A percentile compares a stretch with the other conserved stretches of the same genome.
These are phyloP conservation scores for Aurelia aurita DNA, from an alignment of 30 jellyfish, hydroid and myxozoan genomes.

Conservation along the genomic window DNA sequence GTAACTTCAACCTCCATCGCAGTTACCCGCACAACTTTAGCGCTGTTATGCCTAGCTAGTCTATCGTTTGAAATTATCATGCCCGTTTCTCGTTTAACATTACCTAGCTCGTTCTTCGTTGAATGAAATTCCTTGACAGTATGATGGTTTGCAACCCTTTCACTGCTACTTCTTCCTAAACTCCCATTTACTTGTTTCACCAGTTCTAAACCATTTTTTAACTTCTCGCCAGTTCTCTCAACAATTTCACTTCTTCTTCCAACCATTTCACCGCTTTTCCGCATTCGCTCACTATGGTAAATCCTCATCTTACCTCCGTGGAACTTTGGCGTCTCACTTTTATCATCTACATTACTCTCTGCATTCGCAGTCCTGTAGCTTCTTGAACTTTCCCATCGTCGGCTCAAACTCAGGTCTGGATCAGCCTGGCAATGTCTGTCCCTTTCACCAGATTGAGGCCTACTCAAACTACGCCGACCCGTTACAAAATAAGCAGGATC, in stretches of 20 bases:
- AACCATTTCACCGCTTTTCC: neutral
- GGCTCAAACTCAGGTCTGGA: neutral
- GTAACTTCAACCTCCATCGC: conserved; percentile 11
- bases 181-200: neutral
- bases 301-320: neutral
- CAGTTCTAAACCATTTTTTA: neutral
- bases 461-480: neutral
- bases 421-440: neutral
- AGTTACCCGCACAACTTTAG: conserved; percentile 5
- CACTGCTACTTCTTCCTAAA: neutral
- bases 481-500: conserved; percentile 39
- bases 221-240: neutral
- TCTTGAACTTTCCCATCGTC: neutral
- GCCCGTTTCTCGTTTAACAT: neutral
- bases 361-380: neutral
- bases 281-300: neutral
- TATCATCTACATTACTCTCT: neutral
- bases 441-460: conserved; percentile 3
- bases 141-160: neutral
- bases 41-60: neutral
- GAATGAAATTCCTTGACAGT: neutral
- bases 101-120: neutral
- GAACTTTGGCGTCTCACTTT: neutral
- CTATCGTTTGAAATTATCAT: neutral
- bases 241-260: neutral